Conservation (phyloP, 2,113 vertebrate genomes). For the Zeus faber region DNA sequence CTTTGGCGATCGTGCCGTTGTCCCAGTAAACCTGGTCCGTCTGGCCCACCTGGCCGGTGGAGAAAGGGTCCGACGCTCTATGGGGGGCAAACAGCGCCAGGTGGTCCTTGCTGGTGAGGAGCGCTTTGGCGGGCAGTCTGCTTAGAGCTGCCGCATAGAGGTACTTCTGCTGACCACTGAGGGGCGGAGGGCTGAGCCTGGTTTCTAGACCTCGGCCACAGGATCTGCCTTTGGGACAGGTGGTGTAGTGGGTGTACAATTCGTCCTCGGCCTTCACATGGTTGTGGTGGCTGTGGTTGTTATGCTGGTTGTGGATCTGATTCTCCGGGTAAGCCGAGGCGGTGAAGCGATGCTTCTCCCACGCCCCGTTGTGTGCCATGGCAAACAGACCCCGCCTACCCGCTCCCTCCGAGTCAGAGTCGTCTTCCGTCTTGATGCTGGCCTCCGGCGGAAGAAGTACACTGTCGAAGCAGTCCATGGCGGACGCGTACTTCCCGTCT, state of each 20-base stretch:
- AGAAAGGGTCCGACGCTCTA: constrained; percentile 67
- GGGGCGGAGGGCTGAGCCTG: constrained; percentile 55
- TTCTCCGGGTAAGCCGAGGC: constrained; percentile 58
- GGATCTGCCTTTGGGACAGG: constrained; percentile 78
- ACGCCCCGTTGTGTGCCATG: constrained; percentile 69
- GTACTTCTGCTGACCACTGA: constrained; percentile 72
- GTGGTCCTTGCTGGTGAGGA: constrained; percentile 17
- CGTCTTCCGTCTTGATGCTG: constrained; percentile 86
- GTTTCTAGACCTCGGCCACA: constrained; percentile 42
- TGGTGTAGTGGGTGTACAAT: constrained; percentile 67
- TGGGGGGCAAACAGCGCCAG: constrained; percentile 63
- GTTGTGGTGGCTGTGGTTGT: constrained; percentile 60
- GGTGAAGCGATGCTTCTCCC: constrained; percentile 63
- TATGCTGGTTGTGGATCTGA: constrained; percentile 59
- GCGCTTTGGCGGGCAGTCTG: constrained; percentile 45
- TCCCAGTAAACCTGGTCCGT: constrained; percentile 65
- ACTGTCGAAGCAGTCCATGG: constrained; percentile 52
- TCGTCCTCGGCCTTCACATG: constrained; percentile 84
- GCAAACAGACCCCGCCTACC: constrained; percentile 72
- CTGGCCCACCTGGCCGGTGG: constrained; percentile 61
- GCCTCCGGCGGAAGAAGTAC: constrained; percentile 72
- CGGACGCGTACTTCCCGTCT: constrained; percentile 55
- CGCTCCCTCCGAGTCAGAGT: constrained; percentile 77
- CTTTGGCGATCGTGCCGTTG: constrained; percentile 50
- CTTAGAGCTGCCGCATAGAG: constrained; percentile 50